phyloP scores from a whole-genome alignment of 2,888 invertebrate species.

The Cabera pusaria region DNA sequence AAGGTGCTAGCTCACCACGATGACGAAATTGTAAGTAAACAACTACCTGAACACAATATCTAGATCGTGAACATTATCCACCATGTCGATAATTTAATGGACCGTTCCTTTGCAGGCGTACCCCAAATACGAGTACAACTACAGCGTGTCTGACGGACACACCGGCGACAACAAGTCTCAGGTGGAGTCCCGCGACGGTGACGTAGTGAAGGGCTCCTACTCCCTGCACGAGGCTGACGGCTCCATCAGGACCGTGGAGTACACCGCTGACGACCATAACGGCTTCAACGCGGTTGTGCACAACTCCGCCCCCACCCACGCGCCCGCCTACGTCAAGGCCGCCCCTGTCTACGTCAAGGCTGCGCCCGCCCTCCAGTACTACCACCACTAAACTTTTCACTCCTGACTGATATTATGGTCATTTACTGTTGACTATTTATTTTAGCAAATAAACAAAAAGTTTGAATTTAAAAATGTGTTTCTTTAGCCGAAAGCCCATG shows the following conservation, averaged over 20 bases:
- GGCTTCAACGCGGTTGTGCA: constrained; percentile 72
- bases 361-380: constrained; percentile 55
- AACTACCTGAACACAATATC: too few relatives aligned
- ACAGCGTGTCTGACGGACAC: constrained; percentile 81
- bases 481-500: too few relatives aligned
- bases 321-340: constrained; percentile 58
- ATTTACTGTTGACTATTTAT: constrained; percentile 30
- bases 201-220: constrained; percentile 80
- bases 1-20: constrained; percentile 42
- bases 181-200: constrained; percentile 79
- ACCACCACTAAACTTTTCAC: constrained; percentile 50
- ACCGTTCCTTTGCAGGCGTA: constrained; percentile 51
- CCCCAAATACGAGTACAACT: constrained; percentile 78
- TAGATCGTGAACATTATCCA: too few relatives aligned
- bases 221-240: constrained; percentile 81
- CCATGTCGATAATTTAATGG: too few relatives aligned
- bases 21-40: constrained; percentile 44
- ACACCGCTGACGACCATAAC: constrained; percentile 79
- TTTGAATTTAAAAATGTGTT: background rate
- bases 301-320: constrained; percentile 56
- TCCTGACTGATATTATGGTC: constrained; percentile 7
- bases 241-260: constrained; percentile 80
- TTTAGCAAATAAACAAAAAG: constrained; percentile 24
- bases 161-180: constrained; percentile 83
- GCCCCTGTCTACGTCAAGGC: constrained; percentile 35